Evolutionary conservation across 1,140 invertebrate genomes (phyloP), one percentile per base, ranked within the genome.

Genomic region (Drosophila pachea): DNA sequence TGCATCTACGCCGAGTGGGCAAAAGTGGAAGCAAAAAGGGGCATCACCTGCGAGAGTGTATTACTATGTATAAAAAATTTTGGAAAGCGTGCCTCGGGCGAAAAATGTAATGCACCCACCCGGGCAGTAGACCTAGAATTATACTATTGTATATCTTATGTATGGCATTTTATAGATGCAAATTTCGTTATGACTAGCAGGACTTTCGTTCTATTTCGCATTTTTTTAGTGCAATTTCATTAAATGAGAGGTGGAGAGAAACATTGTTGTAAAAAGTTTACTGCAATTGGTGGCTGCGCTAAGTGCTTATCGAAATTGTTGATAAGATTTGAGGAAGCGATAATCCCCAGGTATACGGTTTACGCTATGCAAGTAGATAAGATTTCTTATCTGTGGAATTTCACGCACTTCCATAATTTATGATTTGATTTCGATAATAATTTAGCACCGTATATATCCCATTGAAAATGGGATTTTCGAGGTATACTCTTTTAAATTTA

Each of bases 51-150:
- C 32, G 45, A 36, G 60, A 38, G 38, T 60, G 45, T 75, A 66
- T 81, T 59, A 48, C 32, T 67, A 33, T 73, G 70, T 81, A 60
- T 78, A 52, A 56, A 56, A 83, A 83, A 76, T 84, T 84, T 76
- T 83, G 79, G 79, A 86, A 86, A 83, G 73, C 79, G 79, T 83
- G 86, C 86, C 76, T 83, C 76, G 79, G 86, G 79, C 79, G 86
- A 81, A 83, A 83, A 83, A 83, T 83, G 65, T 79, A 86, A 84
- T 83, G 79, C 68, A 65, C 76, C 79, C 84, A 48, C 60, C 54
- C 31, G 50, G 56, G n/a, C 48, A 22, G 52, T 33, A 35, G 50
- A 66, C 60, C 40, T 42, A 38, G 29, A 22, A 22, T 22, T 22
- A 22, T 22, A 3, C 3, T 22, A 22, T 22, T 22, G 22, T 22